Evolutionary conservation across 2,113 vertebrate genomes (phyloP).

Genomic region (Trichechus manatus): DNA sequence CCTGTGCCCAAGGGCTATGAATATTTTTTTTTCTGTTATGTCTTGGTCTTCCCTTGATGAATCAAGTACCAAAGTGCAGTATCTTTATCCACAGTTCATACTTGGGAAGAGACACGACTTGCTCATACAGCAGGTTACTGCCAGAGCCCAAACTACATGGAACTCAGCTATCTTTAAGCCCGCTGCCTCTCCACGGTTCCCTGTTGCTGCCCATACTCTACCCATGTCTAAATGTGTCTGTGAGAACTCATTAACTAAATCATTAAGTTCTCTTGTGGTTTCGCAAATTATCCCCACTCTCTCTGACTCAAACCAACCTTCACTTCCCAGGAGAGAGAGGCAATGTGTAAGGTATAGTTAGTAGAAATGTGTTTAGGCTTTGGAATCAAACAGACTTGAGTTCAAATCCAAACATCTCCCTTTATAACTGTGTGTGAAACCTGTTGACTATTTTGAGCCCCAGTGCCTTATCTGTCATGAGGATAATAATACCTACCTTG

Average conservation of each 20-base stretch:
- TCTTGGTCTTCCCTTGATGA: slow-evolving; percentile 53
- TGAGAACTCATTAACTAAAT: slow-evolving; percentile 15
- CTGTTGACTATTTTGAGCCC: neutral
- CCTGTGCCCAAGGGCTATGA: slow-evolving; percentile 12
- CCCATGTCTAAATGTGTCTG: neutral
- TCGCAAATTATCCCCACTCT: slow-evolving; percentile 4
- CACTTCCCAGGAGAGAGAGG: slow-evolving; percentile 46
- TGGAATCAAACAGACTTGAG: slow-evolving; percentile 19
- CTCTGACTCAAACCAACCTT: neutral
- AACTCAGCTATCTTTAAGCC: slow-evolving; percentile 4
- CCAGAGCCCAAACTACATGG: neutral
- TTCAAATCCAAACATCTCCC: slow-evolving; percentile 12
- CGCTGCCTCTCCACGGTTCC: neutral
- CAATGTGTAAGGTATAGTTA: neutral
- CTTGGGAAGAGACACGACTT: neutral
- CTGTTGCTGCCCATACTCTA: neutral
- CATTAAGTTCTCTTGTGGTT: neutral
- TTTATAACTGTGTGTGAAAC: slow-evolving; percentile 37
- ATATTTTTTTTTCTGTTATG: slow-evolving; percentile 3
- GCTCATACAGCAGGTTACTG: neutral
- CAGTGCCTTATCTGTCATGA: slow-evolving; percentile 27
- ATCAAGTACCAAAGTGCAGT: slow-evolving; percentile 30
- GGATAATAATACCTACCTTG: neutral
- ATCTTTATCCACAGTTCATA: slow-evolving; percentile 1
- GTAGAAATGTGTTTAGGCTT: slow-evolving; percentile 32